phyloP scores from a whole-genome alignment of 2,797 vertebrate genomes.

The Myiotriccus ornatus region DNA sequence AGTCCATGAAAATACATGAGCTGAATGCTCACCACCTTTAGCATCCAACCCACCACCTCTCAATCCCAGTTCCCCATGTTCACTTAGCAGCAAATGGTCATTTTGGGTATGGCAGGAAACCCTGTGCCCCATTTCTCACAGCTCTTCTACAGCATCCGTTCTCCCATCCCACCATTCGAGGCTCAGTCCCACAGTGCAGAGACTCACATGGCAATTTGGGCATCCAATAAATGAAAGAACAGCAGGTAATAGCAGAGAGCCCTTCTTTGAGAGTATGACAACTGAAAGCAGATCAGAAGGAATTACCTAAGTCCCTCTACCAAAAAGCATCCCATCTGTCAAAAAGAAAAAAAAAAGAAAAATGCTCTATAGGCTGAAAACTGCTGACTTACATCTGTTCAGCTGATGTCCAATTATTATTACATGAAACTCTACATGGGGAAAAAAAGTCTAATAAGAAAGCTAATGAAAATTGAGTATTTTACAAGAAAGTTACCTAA shows the following conservation, averaged over 20 bases:
- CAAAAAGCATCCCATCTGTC: not conserved
- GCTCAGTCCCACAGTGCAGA: not conserved
- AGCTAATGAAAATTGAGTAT: conserved; percentile 36
- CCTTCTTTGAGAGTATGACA: not conserved
- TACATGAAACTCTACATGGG: not conserved
- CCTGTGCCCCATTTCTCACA: not conserved
- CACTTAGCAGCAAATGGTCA: not conserved
- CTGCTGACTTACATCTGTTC: conserved; percentile 16
- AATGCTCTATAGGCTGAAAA: not conserved
- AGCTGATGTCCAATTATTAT: conserved; percentile 10
- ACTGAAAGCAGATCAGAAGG: not conserved
- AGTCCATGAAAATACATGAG: not conserved
- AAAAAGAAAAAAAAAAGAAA: not conserved
- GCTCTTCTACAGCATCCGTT: not conserved
- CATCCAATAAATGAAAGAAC: not conserved
- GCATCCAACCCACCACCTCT: not conserved
- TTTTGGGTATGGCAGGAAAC: not conserved
- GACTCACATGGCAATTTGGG: not conserved
- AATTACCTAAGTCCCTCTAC: not conserved
- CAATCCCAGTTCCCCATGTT: not conserved
- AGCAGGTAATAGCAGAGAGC: fast-evolving
- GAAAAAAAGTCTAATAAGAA: not conserved
- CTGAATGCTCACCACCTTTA: not conserved
- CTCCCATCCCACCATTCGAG: not conserved
- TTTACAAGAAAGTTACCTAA: conserved; percentile 19